Percentiles rank a stretch among this genome's conserved stretches.
Evolutionary conservation across 2,888 invertebrate species (phyloP).

Genomic region (Hipparchia sbordonii): DNA sequence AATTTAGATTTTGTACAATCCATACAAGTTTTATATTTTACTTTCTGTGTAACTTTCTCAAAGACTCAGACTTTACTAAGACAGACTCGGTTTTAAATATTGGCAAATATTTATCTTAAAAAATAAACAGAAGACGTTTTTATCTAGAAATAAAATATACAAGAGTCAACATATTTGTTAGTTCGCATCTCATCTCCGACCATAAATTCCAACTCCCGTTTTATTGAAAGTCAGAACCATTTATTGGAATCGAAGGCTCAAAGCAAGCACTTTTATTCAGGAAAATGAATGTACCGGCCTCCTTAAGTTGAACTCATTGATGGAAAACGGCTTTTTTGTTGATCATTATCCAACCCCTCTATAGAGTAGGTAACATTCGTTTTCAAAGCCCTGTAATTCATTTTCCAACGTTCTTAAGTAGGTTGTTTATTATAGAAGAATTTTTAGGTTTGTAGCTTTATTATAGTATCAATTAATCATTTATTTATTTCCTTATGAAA

Average conservation of each 20-base stretch:
- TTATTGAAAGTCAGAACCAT: constrained; percentile 34
- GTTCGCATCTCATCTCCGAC: constrained; percentile 21
- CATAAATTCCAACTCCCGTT: constrained; percentile 25
- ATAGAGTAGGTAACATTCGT: background rate
- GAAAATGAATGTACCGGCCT: constrained; percentile 28
- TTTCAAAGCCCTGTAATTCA: constrained; percentile 1
- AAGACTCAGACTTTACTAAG: background rate
- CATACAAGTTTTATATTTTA: too few species aligned
- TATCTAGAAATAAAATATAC: constrained; percentile 3
- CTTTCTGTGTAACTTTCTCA: too few species aligned
- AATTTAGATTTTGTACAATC: too few species aligned
- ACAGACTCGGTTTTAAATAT: background rate
- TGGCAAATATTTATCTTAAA: background rate
- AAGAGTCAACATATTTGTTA: constrained; percentile 18
- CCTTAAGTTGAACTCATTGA: constrained; percentile 27
- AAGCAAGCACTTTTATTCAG: constrained; percentile 34
- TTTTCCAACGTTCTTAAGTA: background rate
- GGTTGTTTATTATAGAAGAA: background rate
- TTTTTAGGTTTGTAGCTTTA: background rate
- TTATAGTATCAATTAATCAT: background rate
- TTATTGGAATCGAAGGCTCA: constrained; percentile 31
- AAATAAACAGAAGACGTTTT: background rate
- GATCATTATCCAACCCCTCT: constrained; percentile 12
- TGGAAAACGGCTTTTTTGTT: constrained; percentile 15
- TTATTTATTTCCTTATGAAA: background rate